Evolutionary conservation across 2,113 vertebrate genomes (phyloP).

Genomic region (Crotalus horridus): DNA sequence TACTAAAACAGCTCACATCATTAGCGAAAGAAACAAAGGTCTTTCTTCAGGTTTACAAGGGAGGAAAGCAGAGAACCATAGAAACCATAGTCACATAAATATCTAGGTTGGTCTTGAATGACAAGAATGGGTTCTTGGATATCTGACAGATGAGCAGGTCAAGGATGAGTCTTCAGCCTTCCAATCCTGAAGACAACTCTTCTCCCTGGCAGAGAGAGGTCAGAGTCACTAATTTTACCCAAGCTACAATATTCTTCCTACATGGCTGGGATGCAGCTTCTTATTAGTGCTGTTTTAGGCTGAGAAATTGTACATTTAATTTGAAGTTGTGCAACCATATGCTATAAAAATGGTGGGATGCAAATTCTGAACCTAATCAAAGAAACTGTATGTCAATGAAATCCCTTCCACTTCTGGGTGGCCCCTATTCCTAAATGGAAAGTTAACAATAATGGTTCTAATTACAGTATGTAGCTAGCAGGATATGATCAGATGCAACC

Average conservation of each 20-base stretch:
- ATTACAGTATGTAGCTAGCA: not conserved
- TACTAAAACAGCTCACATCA: not conserved
- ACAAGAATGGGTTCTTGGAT: not conserved
- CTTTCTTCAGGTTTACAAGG: not conserved
- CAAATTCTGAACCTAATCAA: not conserved
- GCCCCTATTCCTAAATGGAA: not conserved
- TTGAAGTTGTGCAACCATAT: not conserved
- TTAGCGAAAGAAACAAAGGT: not conserved
- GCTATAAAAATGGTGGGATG: not conserved
- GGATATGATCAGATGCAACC: not conserved
- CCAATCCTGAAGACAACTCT: not conserved
- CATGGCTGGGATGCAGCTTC: not conserved
- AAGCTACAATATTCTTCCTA: not conserved
- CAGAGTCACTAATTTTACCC: not conserved
- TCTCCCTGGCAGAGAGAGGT: not conserved
- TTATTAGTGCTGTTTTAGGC: not conserved
- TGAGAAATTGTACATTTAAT: not conserved
- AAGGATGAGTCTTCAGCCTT: not conserved
- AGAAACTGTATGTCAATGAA: not conserved
- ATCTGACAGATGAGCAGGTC: not conserved
- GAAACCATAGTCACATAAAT: not conserved
- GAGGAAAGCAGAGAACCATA: not conserved
- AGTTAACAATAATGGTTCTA: not conserved
- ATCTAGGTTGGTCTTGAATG: not conserved
- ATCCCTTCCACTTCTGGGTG: not conserved